Evolutionary conservation across 2,113 vertebrate genomes (phyloP).

Genomic region (Calyptommatus sinebrachiatus): DNA sequence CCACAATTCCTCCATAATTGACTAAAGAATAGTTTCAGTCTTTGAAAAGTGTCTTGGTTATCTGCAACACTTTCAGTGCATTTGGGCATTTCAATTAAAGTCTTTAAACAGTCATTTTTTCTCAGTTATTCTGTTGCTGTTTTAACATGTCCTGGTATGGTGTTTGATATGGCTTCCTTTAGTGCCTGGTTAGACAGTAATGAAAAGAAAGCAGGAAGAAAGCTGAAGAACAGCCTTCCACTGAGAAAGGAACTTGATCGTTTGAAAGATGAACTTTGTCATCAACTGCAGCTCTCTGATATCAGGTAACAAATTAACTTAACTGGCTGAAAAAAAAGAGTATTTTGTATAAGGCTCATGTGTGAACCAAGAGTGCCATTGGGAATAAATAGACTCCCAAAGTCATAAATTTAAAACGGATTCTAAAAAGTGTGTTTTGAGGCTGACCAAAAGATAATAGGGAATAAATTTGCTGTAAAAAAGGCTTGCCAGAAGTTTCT

Average conservation of each 20-base stretch:
- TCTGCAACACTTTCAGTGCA: background rate
- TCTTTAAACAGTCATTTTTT: background rate
- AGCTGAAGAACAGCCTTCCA: conserved; percentile 82
- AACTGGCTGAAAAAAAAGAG: conserved; percentile 21
- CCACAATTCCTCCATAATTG: background rate
- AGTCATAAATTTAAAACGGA: background rate
- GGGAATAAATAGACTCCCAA: background rate
- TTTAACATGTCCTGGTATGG: conserved; percentile 14
- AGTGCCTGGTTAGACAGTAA: conserved; percentile 90
- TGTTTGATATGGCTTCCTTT: conserved; percentile 15
- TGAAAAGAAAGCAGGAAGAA: conserved; percentile 77
- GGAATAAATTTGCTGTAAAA: background rate
- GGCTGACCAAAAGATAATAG: background rate
- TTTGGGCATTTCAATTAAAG: background rate
- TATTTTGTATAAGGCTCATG: background rate
- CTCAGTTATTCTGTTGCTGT: background rate
- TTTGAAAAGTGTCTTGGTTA: background rate
- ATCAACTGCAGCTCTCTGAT: conserved; percentile 79
- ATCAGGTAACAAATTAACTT: conserved; percentile 79
- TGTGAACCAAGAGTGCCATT: background rate
- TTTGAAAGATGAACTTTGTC: conserved; percentile 82
- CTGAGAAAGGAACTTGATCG: conserved; percentile 83
- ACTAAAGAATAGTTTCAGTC: background rate
- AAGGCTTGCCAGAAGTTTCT: conserved; percentile 9
- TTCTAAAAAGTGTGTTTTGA: background rate